A percentile compares a stretch with the other conserved stretches of the same genome.
These are phyloP conservation scores for Synergus umbraculus DNA, from an alignment of 2,888 invertebrate species.

Conservation along the genomic window DNA sequence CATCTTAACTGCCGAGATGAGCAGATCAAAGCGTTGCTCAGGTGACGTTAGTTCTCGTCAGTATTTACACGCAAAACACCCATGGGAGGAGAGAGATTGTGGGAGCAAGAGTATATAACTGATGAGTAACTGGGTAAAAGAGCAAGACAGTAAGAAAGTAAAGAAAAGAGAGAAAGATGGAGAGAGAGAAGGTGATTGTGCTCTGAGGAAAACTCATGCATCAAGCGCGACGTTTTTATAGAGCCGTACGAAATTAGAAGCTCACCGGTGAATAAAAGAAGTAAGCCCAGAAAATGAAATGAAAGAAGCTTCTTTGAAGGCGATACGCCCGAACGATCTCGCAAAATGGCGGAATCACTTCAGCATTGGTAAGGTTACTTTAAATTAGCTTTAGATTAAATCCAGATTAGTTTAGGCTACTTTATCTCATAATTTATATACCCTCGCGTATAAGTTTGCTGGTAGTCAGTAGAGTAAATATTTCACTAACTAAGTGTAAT, in stretches of 20 bases:
- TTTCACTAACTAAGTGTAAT: not conserved
- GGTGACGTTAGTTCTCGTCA: constrained; percentile 65
- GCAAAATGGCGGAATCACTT: constrained; percentile 2
- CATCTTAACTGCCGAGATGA: constrained; percentile 70
- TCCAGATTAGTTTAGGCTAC: not conserved
- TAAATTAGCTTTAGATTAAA: constrained; percentile 1
- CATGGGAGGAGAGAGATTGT: constrained; percentile 43
- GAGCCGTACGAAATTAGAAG: constrained; percentile 70
- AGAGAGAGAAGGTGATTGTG: constrained; percentile 26
- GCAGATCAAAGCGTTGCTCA: constrained; percentile 69
- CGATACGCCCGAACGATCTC: constrained; percentile 44
- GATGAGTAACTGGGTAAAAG: constrained; percentile 25
- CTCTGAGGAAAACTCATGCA: constrained; percentile 53
- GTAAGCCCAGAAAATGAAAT: constrained; percentile 45
- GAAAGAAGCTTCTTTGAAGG: constrained; percentile 53
- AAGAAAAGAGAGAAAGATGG: constrained; percentile 20
- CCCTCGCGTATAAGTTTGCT: not conserved
- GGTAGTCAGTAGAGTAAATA: not conserved
- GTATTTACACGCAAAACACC: constrained; percentile 70
- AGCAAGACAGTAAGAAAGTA: no score
- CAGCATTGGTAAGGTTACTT: not conserved
- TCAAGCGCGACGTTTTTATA: constrained; percentile 71
- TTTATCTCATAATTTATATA: constrained; percentile 3
- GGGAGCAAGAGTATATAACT: constrained; percentile 2
- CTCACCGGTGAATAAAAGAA: constrained; percentile 54